These are phyloP conservation scores for Macrobrachium rosenbergii DNA, from an alignment of 1,140 invertebrate species.

Conservation along the genomic window DNA sequence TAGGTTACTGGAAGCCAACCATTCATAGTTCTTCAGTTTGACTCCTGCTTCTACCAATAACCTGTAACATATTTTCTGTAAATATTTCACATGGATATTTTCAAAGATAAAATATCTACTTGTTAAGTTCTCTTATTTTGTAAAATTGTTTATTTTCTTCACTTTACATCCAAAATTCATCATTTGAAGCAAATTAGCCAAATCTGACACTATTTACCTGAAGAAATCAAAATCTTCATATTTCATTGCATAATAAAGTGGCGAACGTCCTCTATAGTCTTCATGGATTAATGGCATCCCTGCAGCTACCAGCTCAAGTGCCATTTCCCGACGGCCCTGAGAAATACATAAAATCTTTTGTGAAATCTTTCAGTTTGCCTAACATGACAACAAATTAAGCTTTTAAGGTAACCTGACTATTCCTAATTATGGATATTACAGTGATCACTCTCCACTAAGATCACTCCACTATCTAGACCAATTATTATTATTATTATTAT, in stretches of 20 bases:
- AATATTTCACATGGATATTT: too few relatives aligned
- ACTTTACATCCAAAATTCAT: too few relatives aligned
- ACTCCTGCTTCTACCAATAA: constrained; percentile 40
- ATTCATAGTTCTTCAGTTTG: constrained; percentile 3
- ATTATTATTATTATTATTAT: too few relatives aligned
- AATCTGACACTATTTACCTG: not conserved
- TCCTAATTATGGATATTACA: too few relatives aligned
- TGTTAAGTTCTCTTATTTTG: too few relatives aligned
- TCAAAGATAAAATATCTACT: not conserved
- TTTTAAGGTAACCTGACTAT: too few relatives aligned
- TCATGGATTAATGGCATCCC: constrained; percentile 33
- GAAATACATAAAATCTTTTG: not conserved
- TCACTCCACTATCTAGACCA: too few relatives aligned
- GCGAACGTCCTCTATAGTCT: constrained; percentile 44
- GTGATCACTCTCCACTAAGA: too few relatives aligned
- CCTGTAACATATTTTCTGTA: not conserved
- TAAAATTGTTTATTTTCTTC: too few relatives aligned
- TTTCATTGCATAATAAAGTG: constrained; percentile 47
- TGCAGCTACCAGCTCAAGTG: constrained; percentile 45
- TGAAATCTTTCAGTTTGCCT: not conserved
- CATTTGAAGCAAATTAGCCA: too few relatives aligned
- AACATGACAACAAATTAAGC: too few relatives aligned
- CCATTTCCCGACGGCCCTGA: constrained; percentile 52
- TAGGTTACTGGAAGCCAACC: constrained; percentile 24
- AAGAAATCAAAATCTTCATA: constrained; percentile 42